A percentile compares a stretch with the other conserved stretches of the same genome.
These are phyloP conservation scores for Drosophila santomea DNA, from an alignment of 1,140 invertebrate genomes.

Conservation along the genomic window DNA sequence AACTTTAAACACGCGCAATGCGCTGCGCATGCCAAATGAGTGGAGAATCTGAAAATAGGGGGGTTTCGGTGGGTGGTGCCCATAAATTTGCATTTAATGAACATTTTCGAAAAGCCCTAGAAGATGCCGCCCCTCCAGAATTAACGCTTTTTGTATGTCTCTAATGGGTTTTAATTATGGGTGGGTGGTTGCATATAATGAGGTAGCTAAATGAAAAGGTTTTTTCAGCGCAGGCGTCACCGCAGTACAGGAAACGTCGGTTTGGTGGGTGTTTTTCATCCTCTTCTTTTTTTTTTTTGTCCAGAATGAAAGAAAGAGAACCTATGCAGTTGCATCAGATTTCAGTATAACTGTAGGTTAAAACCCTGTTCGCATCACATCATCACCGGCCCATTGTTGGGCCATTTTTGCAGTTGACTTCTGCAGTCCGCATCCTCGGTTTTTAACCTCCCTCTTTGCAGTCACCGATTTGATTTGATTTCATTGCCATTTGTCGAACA, in stretches of 20 bases:
- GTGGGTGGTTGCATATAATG: constrained; percentile 50
- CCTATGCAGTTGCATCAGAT: constrained; percentile 29
- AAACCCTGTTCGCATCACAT: constrained; percentile 32
- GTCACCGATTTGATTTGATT: constrained; percentile 42
- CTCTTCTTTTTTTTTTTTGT: constrained; percentile 8
- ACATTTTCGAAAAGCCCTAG: constrained; percentile 53
- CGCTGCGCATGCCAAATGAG: constrained; percentile 77
- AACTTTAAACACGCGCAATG: constrained; percentile 77
- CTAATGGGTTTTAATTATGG: constrained; percentile 79
- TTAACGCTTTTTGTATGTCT: constrained; percentile 65
- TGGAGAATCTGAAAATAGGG: constrained; percentile 9
- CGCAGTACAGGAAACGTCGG: constrained; percentile 61
- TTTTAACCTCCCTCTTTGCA: constrained; percentile 10
- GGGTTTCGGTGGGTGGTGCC: constrained; percentile 14
- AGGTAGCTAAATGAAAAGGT: constrained; percentile 24
- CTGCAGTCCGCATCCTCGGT: not conserved
- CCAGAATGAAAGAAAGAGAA: not conserved
- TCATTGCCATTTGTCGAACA: constrained; percentile 42
- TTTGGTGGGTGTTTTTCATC: constrained; percentile 49
- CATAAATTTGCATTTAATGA: constrained; percentile 83
- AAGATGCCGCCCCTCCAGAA: constrained; percentile 35
- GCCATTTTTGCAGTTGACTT: constrained; percentile 42
- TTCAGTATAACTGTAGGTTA: constrained; percentile 31
- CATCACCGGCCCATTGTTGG: constrained; percentile 36
- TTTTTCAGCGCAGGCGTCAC: constrained; percentile 65